Conservation (phyloP, 2,113 vertebrate species). For the Prolemur simus region DNA sequence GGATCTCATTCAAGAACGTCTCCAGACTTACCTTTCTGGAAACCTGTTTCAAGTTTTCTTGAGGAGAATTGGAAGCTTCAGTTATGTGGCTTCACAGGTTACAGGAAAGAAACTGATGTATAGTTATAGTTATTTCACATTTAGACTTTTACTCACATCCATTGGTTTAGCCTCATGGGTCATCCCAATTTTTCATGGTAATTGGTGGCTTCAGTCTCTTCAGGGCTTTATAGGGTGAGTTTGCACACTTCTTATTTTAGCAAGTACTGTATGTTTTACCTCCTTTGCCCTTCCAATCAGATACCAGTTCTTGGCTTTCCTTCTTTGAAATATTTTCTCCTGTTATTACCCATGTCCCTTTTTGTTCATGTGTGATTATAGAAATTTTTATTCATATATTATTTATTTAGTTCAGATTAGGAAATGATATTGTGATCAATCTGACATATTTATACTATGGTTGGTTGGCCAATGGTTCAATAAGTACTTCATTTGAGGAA, state of each 20-base stretch:
- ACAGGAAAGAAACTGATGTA: neutral
- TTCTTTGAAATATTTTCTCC: neutral
- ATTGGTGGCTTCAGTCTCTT: neutral
- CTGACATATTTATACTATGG: neutral
- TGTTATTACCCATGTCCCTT: neutral
- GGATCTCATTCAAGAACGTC: neutral
- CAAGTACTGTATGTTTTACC: neutral
- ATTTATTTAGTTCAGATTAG: neutral
- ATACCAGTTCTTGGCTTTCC: neutral
- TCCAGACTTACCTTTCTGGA: neutral
- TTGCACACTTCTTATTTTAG: neutral
- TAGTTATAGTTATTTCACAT: neutral
- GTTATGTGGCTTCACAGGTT: neutral
- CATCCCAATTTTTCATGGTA: neutral
- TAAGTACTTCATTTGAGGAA: neutral
- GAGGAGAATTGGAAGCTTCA: neutral
- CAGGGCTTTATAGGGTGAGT: rapidly evolving
- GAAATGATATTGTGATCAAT: neutral
- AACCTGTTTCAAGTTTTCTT: neutral
- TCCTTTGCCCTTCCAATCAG: neutral
- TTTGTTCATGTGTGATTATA: neutral
- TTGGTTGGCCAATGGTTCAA: neutral
- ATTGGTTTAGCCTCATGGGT: neutral
- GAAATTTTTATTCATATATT: neutral
- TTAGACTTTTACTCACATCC: neutral